These are phyloP conservation scores for Nothura maculosa DNA, from an alignment of 2,797 vertebrate species.

Conservation along the genomic window DNA sequence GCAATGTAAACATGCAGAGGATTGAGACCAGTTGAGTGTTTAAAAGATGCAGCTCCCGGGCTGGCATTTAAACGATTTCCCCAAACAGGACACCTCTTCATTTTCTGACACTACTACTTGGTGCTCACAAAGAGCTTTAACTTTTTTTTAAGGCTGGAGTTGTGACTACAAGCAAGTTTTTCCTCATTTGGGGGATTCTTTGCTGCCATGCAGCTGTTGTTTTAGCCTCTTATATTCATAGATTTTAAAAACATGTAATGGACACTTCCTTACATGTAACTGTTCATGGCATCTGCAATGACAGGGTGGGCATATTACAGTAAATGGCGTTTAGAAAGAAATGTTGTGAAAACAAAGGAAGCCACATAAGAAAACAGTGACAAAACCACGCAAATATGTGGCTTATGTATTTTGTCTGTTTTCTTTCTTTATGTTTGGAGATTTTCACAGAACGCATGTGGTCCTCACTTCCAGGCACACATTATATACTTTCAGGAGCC, in stretches of 20 bases:
- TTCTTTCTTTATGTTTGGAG: conserved; percentile 62
- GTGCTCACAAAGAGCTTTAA: conserved; percentile 6
- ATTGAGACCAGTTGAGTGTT: neutral
- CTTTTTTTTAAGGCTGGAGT: conserved; percentile 4
- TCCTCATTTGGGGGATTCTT: conserved; percentile 25
- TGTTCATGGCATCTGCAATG: conserved; percentile 62
- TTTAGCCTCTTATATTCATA: conserved; percentile 58
- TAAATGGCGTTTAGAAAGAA: conserved; percentile 69
- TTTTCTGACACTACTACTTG: neutral
- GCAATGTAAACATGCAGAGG: neutral
- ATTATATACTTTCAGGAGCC: conserved; percentile 61
- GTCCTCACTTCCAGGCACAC: conserved; percentile 43
- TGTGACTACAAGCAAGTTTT: neutral
- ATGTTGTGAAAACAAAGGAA: conserved; percentile 67
- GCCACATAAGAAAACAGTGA: conserved; percentile 52
- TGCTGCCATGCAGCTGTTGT: conserved; percentile 65
- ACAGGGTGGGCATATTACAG: conserved; percentile 58
- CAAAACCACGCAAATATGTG: conserved; percentile 60
- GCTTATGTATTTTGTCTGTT: conserved; percentile 67
- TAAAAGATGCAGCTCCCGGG: neutral
- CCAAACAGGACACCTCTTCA: neutral
- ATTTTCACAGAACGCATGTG: conserved; percentile 66
- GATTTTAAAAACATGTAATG: conserved; percentile 51
- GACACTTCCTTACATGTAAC: conserved; percentile 48
- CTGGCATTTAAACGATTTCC: neutral